phyloP scores from a whole-genome alignment of 1,140 invertebrate species.

The Leptinotarsa texana region DNA sequence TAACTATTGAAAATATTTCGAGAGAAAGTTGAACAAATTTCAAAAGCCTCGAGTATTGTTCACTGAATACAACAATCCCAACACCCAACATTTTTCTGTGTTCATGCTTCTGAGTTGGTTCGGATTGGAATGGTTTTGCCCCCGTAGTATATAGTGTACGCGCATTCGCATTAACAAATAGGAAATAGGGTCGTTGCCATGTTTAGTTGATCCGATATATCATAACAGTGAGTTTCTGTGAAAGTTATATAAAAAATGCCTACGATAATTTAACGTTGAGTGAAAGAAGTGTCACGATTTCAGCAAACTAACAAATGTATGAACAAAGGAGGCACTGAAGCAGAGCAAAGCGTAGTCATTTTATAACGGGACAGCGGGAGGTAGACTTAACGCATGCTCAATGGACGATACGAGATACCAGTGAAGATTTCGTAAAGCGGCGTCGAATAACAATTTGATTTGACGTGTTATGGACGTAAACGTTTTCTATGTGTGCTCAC shows the following conservation, averaged over 20 bases:
- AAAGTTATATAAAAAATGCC: conserved; percentile 3
- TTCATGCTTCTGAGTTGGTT: neutral
- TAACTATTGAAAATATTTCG: too few species aligned
- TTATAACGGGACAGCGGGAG: conserved; percentile 47
- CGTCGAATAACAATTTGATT: conserved; percentile 47
- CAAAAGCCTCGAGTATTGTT: neutral
- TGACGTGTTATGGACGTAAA: conserved; percentile 45
- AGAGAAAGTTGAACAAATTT: conserved; percentile 3
- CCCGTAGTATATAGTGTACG: conserved; percentile 9
- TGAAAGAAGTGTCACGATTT: conserved; percentile 23
- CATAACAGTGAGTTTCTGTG: conserved; percentile 22
- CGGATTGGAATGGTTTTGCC: conserved; percentile 19
- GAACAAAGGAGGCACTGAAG: conserved; percentile 42
- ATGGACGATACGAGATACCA: conserved; percentile 32
- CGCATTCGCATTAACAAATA: conserved; percentile 26
- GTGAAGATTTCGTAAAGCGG: conserved; percentile 48
- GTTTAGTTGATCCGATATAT: conserved; percentile 18
- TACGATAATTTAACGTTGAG: conserved; percentile 14
- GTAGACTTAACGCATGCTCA: conserved; percentile 44
- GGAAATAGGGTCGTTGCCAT: conserved; percentile 42
- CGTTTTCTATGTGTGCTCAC: conserved; percentile 35
- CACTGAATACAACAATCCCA: neutral
- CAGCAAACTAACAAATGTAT: conserved; percentile 20
- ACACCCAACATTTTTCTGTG: neutral
- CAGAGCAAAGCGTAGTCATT: conserved; percentile 36